These are phyloP conservation scores for Hafferia zeledoni DNA, from an alignment of 2,797 vertebrate genomes.

Conservation along the genomic window DNA sequence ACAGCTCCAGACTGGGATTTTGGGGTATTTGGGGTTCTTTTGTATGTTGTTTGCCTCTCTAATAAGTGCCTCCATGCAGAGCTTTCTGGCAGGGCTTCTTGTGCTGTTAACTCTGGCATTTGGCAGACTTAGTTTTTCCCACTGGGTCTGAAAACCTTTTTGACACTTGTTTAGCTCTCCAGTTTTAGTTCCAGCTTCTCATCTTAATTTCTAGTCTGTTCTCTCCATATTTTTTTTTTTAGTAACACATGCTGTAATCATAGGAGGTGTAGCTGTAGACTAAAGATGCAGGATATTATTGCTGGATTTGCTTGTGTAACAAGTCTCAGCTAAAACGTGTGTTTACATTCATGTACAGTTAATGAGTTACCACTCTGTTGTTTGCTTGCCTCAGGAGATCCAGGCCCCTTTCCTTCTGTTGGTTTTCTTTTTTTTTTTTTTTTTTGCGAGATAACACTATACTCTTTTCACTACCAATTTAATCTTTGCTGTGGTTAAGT, in stretches of 20 bases:
- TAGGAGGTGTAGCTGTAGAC: background rate
- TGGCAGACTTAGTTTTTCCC: background rate
- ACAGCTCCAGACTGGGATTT: background rate
- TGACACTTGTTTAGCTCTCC: background rate
- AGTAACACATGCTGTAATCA: background rate
- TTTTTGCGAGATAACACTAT: too few species aligned
- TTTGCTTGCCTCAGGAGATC: background rate
- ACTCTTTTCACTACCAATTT: background rate
- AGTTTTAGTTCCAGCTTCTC: background rate
- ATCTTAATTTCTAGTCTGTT: background rate
- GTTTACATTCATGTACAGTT: background rate
- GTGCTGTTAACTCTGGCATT: background rate
- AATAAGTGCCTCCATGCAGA: background rate
- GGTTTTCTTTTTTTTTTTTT: background rate
- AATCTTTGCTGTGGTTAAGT: background rate
- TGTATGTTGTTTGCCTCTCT: background rate
- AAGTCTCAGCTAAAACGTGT: background rate
- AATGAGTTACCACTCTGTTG: background rate
- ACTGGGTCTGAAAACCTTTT: background rate
- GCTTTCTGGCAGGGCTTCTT: background rate
- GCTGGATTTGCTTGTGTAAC: background rate
- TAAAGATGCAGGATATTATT: background rate
- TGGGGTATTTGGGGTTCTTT: rapidly evolving
- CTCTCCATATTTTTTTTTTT: background rate
- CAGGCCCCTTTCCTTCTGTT: background rate